Base-by-base conservation (phyloP, 2,888 invertebrate genomes). In the Tiliacea citrago region DNA sequence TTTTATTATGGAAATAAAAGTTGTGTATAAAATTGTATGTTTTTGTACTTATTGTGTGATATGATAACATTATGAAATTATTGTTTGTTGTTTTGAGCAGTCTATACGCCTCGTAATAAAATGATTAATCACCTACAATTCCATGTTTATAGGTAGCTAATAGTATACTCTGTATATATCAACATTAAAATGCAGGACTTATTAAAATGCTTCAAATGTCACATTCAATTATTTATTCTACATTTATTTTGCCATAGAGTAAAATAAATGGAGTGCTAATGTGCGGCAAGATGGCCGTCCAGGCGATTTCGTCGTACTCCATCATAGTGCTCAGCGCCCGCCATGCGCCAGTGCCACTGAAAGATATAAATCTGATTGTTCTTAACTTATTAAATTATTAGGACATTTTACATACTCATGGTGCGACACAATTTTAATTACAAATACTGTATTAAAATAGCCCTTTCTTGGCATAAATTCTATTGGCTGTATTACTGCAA, bases 71-170 rank as follows among this genome's bases (percentile, higher is more conserved):
- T 58, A 49, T 45, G 7, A 29, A 63, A 45, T 35, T 12, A n/a
- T 60, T n/a, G 10, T 45, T 60, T 47, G 47, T 12, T 73, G 49
- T 71, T 73, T 58, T 70, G 21, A 51, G 12, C n/a, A 29, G 29
- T 71, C 49, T 70, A 60, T 49, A 29, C 49, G 42, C 49, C 42
- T 71, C 29, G n/a, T 29, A 51, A 51, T 60, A 73, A 45, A 71
- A 61, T 72, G 55, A 73, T 55, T 62, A 39, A 49, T 47, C 7
- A 39, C 35, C 10, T 29, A 42, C 35, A 49, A 4, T 53, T 70
- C 13, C 24, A 21, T 53, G 29, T 73, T 53, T 29, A 21, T 29
- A 51, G 39, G 39, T 24, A 39, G 24, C 72, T 69, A 24, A 42
- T 21, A 24, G 13, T 69, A 66, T 21, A 68, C 29, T 21, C 9